Evolutionary conservation across 2,888 invertebrate species (phyloP), one percentile per base, ranked within the genome.

Genomic region (Taenaris catops): DNA sequence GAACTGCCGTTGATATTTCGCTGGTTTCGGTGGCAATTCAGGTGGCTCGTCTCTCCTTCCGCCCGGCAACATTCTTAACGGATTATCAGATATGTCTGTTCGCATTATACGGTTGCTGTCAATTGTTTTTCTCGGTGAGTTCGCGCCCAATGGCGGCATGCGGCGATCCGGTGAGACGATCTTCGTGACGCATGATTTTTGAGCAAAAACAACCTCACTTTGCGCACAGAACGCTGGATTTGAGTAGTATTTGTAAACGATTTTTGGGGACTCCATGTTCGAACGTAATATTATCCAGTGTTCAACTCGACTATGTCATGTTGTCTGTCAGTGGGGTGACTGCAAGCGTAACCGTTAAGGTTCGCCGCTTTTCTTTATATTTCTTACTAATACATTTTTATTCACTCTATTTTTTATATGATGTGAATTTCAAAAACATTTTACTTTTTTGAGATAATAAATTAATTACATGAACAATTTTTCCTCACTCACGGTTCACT

Each of bases 211-310:
- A 47, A 72, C 91, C 58, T 94, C 94, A 62, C 94, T 94, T 71
- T 93, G 91, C 12, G 92, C 90, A 62, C 93, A 93, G 62, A 94
- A 94, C 0, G 94, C 94, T 33, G 94, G 94, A 63, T 94, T 94
- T 3, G 92, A 91, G 56, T 94, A 94, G 53, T 92, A 92, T 67
- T 91, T 89, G 60, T 87, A 87, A 1, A 87, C 71, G 4, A 87
- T 87, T 60, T 84, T 87, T 14, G 87, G 87, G 8, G 87, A 87
- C 46, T 87, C 84, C 87, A 87, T 86, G 12, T 17, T 32, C 7
- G 20, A 25, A 19, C 16, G 34, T 24, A 11, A 3, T 12, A 5
- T 8, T 28, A 19, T 19, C 38, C 14, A 14, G 4, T 19, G 7
- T 7, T 3, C 5, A 7, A 7, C n/a, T 19, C 19, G 3, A 48